Base-by-base conservation (phyloP, 2,888 invertebrate species). In the Nezara viridula region DNA sequence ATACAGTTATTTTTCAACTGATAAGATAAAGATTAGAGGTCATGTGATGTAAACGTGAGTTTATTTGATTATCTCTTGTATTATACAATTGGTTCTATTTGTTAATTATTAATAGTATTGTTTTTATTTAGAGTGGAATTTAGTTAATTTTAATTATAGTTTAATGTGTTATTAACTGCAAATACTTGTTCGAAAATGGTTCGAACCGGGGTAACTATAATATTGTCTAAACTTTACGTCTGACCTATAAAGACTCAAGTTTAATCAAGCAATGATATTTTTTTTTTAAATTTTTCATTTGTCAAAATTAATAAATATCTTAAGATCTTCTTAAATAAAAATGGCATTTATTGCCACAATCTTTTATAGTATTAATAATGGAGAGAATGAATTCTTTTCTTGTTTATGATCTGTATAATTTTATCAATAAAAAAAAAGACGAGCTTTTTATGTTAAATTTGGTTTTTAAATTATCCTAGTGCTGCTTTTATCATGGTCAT, bases 111-210 rank as follows among this genome's bases (percentile, higher is more conserved):
- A 88, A 19, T 47, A 88, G 60, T 88, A 24, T 24, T 81, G 27
- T 81, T 85, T 95, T 95, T 44, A 81, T 81, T 81, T n/a, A 44
- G 44, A 37, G 81, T 73, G 66, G n/a, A n/a, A n/a, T n/a, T n/a
- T n/a, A 73, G 32, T 47, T 14, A 7, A 44, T 81, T n/a, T 81
- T 81, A 47, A 14, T 81, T 4, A 81, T 81, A 81, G 44, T 81
- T 24, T 44, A 81, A 47, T 81, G 81, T 81, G n/a, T 24, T 32
- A n/a, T n/a, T 47, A 81, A 47, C 7, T 40, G 1, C 12, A 44
- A 12, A 47, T n/a, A 44, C 2, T n/a, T 81, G 14, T 73, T 24
- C n/a, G n/a, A 81, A 81, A 44, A 81, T 81, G 81, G 44, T n/a
- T 44, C 81, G 1, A 24, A 81, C 1, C n/a, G 81, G 44, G 81